These are phyloP conservation scores for Hemichromis elongatus DNA, from an alignment of 2,113 vertebrate genomes.

Conservation along the genomic window DNA sequence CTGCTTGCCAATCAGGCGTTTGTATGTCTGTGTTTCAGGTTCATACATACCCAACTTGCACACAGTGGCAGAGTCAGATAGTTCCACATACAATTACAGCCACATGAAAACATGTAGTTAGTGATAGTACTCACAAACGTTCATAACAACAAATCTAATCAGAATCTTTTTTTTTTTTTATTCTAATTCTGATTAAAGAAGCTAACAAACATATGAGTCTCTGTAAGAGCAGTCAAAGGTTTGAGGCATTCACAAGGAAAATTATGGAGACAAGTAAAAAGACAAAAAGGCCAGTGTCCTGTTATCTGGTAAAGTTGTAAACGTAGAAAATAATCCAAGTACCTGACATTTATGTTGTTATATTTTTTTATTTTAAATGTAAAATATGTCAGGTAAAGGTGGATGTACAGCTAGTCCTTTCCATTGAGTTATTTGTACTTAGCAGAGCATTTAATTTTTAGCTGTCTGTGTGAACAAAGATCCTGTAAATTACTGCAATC, in stretches of 20 bases:
- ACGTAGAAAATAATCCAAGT: background rate
- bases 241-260: background rate
- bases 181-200: background rate
- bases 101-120: background rate
- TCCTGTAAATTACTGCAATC: background rate
- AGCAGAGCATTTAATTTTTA: background rate
- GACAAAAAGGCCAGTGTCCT: background rate
- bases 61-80: background rate
- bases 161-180: background rate
- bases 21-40: background rate
- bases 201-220: background rate
- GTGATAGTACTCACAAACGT: background rate
- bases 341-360: background rate
- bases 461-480: background rate
- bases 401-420: background rate
- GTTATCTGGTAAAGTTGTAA: background rate
- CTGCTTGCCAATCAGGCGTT: no score
- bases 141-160: background rate
- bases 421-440: background rate
- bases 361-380: background rate
- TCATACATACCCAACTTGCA: background rate
- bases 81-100: background rate
- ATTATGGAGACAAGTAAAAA: background rate
- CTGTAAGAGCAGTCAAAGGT: background rate
- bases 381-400: background rate